phyloP scores from a whole-genome alignment of 2,113 vertebrate species.

The Gambusia affinis region DNA sequence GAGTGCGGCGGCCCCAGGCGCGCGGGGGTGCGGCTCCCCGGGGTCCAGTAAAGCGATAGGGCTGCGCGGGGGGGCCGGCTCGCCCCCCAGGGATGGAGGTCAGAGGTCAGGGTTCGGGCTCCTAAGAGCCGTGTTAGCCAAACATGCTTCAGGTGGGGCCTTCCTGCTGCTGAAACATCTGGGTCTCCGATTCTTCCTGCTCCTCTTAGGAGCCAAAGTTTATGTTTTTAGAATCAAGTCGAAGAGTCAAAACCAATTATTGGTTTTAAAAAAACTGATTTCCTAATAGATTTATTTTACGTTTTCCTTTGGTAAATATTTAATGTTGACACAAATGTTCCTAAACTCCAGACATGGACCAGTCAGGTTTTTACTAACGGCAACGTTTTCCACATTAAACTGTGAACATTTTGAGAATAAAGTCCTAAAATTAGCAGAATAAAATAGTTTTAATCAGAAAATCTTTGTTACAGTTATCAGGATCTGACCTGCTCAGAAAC shows the following conservation, averaged over 20 bases:
- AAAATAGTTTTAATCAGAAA: no score
- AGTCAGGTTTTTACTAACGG: background rate
- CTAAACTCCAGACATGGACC: background rate
- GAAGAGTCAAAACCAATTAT: background rate
- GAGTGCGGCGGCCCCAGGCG: constrained; percentile 45
- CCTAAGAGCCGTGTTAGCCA: constrained; percentile 41
- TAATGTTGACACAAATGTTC: background rate
- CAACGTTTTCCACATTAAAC: no score
- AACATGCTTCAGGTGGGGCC: constrained; percentile 53
- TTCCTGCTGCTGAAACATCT: constrained; percentile 41
- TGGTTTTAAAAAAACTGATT: background rate
- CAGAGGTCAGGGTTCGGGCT: constrained; percentile 50
- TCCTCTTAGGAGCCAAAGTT: background rate
- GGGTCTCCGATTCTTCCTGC: constrained; percentile 4
- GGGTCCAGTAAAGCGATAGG: constrained; percentile 77
- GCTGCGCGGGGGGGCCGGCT: constrained; percentile 50
- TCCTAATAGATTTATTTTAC: background rate
- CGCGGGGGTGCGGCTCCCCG: constrained; percentile 52
- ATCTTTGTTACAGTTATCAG: no score
- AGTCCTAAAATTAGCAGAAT: no score
- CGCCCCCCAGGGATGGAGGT: constrained; percentile 54
- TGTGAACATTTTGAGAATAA: no score
- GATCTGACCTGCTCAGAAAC: no score
- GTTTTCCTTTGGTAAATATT: background rate
- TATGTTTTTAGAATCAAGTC: background rate